Percentiles rank a stretch among this genome's conserved stretches.
These are phyloP conservation scores for Eulithis prunata DNA, from an alignment of 2,888 invertebrate genomes.

Conservation along the genomic window DNA sequence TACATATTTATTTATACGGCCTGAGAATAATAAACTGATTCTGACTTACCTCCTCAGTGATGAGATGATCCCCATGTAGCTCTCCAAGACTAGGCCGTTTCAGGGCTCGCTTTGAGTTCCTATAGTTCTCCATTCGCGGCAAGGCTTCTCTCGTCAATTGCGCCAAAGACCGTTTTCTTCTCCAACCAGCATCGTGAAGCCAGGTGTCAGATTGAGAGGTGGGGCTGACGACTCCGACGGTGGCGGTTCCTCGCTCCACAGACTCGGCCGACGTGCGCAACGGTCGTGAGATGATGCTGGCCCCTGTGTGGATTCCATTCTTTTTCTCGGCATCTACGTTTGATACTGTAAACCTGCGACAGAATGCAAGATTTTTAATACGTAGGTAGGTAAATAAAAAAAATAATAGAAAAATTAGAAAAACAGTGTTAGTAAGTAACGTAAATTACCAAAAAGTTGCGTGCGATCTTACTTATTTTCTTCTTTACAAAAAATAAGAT, in stretches of 20 bases:
- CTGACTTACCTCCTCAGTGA: constrained; percentile 69
- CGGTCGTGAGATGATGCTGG: constrained; percentile 74
- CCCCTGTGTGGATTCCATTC: constrained; percentile 77
- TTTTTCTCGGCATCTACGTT: constrained; percentile 73
- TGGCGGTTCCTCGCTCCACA: constrained; percentile 57
- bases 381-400: too few relatives aligned
- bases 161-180: constrained; percentile 84
- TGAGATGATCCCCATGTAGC: constrained; percentile 87
- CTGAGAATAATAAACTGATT: too few relatives aligned
- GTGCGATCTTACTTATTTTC: too few relatives aligned
- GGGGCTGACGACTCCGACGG: constrained; percentile 40
- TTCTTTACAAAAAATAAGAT: too few relatives aligned
- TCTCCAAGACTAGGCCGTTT: constrained; percentile 94
- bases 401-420: too few relatives aligned
- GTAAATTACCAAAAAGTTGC: too few relatives aligned
- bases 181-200: constrained; percentile 77
- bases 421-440: too few relatives aligned
- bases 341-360: constrained; percentile 70
- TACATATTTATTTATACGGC: too few relatives aligned
- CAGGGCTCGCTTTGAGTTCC: constrained; percentile 89
- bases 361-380: not conserved
- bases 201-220: constrained; percentile 67
- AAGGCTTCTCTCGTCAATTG: constrained; percentile 91
- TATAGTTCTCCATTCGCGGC: constrained; percentile 92
- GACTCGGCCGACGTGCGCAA: constrained; percentile 68